Conservation (phyloP, 2,888 invertebrate species). For the Acholoe squamosa region DNA sequence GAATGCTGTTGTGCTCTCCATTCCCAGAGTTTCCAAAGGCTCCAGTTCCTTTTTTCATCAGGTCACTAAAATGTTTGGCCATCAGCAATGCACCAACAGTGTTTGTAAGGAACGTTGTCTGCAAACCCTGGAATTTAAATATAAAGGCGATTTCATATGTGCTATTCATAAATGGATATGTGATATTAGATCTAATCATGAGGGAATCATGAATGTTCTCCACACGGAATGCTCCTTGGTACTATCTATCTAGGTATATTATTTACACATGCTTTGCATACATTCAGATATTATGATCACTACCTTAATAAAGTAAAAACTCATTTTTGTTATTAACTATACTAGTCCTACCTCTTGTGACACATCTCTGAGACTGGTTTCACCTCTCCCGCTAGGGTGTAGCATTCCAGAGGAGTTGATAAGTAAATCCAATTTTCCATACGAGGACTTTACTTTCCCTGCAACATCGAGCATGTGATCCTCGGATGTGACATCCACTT, state of each 20-base stretch:
- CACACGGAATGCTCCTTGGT: too few relatives aligned
- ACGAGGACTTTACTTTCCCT: conserved; percentile 68
- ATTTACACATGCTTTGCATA: too few relatives aligned
- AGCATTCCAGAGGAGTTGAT: conserved; percentile 76
- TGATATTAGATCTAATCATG: too few relatives aligned
- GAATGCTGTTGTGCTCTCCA: conserved; percentile 72
- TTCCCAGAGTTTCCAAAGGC: conserved; percentile 70
- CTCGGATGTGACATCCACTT: conserved; percentile 74
- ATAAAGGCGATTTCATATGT: too few relatives aligned
- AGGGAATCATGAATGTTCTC: too few relatives aligned
- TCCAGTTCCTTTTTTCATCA: conserved; percentile 73
- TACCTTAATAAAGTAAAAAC: too few relatives aligned
- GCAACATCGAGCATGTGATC: conserved; percentile 71
- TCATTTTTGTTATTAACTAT: too few relatives aligned
- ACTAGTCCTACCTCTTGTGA: conserved; percentile 70
- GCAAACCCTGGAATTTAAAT: conserved; percentile 71
- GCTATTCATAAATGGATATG: too few relatives aligned
- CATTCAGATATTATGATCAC: too few relatives aligned
- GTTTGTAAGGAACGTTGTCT: conserved; percentile 73
- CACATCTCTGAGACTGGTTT: conserved; percentile 76
- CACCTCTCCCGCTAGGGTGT: conserved; percentile 76
- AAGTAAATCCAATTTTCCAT: conserved; percentile 75
- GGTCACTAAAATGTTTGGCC: conserved; percentile 75
- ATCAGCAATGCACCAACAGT: conserved; percentile 76
- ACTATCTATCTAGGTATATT: too few relatives aligned